Base-by-base conservation (phyloP, 2,797 vertebrate species). In the Caiman crocodilus region DNA sequence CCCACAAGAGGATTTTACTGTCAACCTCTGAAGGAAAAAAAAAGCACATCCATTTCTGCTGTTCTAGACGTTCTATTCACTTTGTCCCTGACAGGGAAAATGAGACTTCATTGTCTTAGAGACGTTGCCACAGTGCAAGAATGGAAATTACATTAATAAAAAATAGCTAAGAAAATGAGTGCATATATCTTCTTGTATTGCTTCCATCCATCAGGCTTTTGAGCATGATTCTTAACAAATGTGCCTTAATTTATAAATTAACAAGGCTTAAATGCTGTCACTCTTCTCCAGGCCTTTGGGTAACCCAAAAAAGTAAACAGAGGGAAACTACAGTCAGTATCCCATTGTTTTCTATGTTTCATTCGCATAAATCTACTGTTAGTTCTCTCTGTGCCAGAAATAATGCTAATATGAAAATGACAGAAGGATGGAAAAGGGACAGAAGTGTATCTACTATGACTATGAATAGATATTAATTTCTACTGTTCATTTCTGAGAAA, bases 31-130 rank as follows among this genome's bases (percentile, higher is more conserved):
- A 1, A 79, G 26, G 90, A 82, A 78, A 71, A 20, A 88, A 77
- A 61, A 12, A 11, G 2, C 8, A 28, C 6, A 1, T 79, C 5
- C 6, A 21, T 79, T 92, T 15, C 16, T 87, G 79, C 82, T 28
- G 21, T 30, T 6, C 1, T 12, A 73, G 17, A 60, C 5, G 21
- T 79, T 79, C 20, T 17, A 79, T 14, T 2, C 16, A 9, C 2
- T 77, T 65, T n/a, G 35, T 4, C 74, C 4, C 9, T 25, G 55
- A 32, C 4, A 91, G 87, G 85, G 2, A 67, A 76, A 78, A 59
- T 7, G 3, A 28, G 57, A 2, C 0, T n/a, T 1, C 15, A 58
- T 23, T 35, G 4, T 7, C 4, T 67, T 4, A 17, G 25, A 2
- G 84, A 79, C 3, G 21, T 28, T 76, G 9, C 9, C 1, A 5